Base-by-base conservation (phyloP, 2,113 vertebrate genomes). In the Geococcyx californianus region DNA sequence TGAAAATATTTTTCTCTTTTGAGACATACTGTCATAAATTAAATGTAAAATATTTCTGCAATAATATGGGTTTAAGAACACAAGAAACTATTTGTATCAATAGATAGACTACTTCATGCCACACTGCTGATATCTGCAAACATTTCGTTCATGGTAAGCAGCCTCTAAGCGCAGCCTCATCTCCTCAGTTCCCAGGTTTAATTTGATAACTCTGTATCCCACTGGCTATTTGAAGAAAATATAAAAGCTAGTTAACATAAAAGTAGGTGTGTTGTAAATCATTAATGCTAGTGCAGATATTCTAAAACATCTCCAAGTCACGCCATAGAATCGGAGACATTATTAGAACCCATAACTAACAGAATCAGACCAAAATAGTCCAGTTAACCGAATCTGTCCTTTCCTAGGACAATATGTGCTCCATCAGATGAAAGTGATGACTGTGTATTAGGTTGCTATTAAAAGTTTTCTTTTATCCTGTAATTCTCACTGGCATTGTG, bases 121-220 rank as follows among this genome's bases (percentile, higher is more conserved):
- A 78, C n/a, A 72, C 23, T 74, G 59, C 29, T 83, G 29, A 25
- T 89, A 92, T 91, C 75, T 95, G 78, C 28, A 92, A 85, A 59
- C 34, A 36, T 81, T 97, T 97, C 85, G 25, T 77, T 92, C n/a
- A 14, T 72, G 84, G 60, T 89, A 69, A 74, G 69, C 89, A 84
- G 34, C 69, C 63, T 86, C 45, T 70, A 29, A 54, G 31, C 88
- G 56, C 8, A 3, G 34, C 59, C 34, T 91, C 4, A 4, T 58
- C 38, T 90, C 66, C 34, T 89, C 47, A 91, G 73, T n/a, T 76
- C 47, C 33, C 42, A 12, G 36, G 89, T 94, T 64, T 89, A 87
- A 93, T 91, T 87, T 86, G 76, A 69, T 70, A 94, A 66, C 33
- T 67, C 47, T 76, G 58, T n/a, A 89, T 19, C 33, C 76, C 23